Conservation (phyloP, 2,113 vertebrate species). For the Alethe castanea region DNA sequence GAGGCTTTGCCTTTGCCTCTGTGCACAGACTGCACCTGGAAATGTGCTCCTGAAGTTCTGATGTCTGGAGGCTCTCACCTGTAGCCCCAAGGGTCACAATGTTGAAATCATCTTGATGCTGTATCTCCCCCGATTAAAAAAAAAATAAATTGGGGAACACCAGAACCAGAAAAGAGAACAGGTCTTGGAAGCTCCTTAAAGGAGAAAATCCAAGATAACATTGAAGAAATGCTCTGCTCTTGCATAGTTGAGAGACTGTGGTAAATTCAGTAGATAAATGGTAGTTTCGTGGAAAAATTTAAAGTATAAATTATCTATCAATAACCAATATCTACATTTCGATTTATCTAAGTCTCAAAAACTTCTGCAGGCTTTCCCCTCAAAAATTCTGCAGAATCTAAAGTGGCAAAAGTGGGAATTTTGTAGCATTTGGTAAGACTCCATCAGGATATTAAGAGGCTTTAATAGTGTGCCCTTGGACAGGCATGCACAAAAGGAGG, state of each 20-base stretch:
- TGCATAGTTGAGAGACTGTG: neutral
- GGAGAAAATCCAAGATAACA: neutral
- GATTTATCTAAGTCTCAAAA: neutral
- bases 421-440: neutral
- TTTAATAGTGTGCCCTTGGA: neutral
- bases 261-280: neutral
- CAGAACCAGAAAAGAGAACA: neutral
- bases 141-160: neutral
- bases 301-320: neutral
- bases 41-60: neutral
- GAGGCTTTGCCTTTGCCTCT: neutral
- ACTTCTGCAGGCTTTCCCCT: neutral
- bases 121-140: neutral
- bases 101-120: neutral
- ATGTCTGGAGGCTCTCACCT: neutral
- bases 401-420: neutral
- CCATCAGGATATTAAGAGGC: neutral
- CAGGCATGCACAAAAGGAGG: rapidly evolving
- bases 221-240: neutral
- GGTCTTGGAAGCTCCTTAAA: neutral
- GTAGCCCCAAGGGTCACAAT: neutral
- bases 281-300: neutral
- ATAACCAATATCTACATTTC: neutral
- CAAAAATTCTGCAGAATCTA: neutral
- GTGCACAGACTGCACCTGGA: neutral